Evolutionary conservation across 53 echinoderm and acorn worm species (phyloP).

Genomic region (Actinopyga echinites): DNA sequence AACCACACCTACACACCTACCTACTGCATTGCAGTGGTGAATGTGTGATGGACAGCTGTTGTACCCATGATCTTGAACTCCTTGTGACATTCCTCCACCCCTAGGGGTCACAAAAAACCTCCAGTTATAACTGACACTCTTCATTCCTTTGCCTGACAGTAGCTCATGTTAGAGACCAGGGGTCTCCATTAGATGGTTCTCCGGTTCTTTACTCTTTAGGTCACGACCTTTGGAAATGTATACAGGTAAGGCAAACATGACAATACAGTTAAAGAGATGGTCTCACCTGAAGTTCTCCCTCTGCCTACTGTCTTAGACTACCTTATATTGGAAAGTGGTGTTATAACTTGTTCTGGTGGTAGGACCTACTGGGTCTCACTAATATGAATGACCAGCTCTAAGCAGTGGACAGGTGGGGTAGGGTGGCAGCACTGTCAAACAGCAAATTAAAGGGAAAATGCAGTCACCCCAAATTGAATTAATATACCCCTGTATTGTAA

Average conservation of each 20-base stretch:
- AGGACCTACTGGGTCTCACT: too few species aligned
- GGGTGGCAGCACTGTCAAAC: too few species aligned
- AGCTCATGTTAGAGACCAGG: neutral
- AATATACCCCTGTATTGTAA: too few species aligned
- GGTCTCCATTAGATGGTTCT: neutral
- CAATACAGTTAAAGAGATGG: neutral
- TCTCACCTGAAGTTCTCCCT: neutral
- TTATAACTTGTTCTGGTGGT: too few species aligned
- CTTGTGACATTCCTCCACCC: constrained; percentile 19
- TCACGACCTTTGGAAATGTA: constrained; percentile 16
- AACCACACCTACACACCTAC: too few species aligned
- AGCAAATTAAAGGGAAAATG: too few species aligned
- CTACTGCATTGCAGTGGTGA: too few species aligned
- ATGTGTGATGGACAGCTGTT: constrained; percentile 12
- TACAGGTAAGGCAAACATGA: constrained; percentile 1
- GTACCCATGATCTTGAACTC: neutral
- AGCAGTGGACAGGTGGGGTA: too few species aligned
- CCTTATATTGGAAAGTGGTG: too few species aligned
- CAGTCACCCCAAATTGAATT: too few species aligned
- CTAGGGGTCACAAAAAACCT: neutral
- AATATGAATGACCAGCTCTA: too few species aligned
- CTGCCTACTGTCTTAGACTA: too few species aligned
- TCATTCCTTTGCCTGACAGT: neutral
- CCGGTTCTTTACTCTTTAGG: neutral
- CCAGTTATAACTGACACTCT: neutral